These are phyloP conservation scores for Ectemnius lituratus DNA, from an alignment of 2,888 invertebrate species.

Conservation along the genomic window DNA sequence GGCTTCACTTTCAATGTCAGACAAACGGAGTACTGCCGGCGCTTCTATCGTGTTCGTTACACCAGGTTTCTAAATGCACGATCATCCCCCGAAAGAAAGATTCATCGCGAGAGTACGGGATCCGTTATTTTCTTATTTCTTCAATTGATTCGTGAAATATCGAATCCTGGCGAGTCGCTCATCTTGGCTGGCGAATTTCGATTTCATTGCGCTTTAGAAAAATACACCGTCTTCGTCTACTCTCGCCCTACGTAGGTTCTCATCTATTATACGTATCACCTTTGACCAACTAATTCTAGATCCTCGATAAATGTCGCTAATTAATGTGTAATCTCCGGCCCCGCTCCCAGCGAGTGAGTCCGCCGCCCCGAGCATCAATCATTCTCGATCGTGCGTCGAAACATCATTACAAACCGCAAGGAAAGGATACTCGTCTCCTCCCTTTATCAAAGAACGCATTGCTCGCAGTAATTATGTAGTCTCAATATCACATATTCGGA, in stretches of 20 bases:
- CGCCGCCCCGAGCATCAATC: no score
- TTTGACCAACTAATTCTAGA: conserved; percentile 65
- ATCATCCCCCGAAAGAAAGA: no score
- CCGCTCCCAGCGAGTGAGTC: no score
- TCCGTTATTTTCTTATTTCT: no score
- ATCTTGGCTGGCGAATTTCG: conserved; percentile 53
- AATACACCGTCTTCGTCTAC: conserved; percentile 66
- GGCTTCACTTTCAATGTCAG: conserved; percentile 65
- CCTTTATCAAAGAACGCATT: no score
- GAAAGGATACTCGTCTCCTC: no score
- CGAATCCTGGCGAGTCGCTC: conserved; percentile 32
- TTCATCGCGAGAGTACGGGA: no score
- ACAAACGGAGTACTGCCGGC: conserved; percentile 35
- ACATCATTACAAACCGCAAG: conserved; percentile 11
- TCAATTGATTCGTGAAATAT: no score
- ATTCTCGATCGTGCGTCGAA: not conserved
- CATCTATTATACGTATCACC: conserved; percentile 64
- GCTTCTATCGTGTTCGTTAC: no score
- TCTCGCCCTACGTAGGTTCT: conserved; percentile 65
- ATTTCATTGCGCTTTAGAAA: conserved; percentile 65
- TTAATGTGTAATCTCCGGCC: conserved; percentile 26
- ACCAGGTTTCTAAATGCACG: no score
- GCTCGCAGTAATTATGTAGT: conserved; percentile 20
- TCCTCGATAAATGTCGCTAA: conserved; percentile 55
- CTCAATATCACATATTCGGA: conserved; percentile 54